Evolutionary conservation across 2,797 vertebrate species (phyloP), one percentile per base, ranked within the genome.

Genomic region (Octomys mimax): DNA sequence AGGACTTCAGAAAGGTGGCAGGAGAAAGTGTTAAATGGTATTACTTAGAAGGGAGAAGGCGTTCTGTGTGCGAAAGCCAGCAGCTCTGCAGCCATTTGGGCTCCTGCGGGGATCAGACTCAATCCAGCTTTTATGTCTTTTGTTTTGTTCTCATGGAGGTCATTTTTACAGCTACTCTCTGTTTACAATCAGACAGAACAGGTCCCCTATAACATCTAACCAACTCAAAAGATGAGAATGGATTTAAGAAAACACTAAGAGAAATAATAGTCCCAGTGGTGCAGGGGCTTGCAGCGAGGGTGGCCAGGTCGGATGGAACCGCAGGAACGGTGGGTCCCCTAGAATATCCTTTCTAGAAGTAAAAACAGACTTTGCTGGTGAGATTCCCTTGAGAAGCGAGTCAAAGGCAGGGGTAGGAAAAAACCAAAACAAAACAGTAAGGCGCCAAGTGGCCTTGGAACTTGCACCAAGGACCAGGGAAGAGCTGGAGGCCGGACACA

Each of bases 121-220:
- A 21, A 31, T 70, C 49, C 89, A 90, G 28, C 91, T 85, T 89
- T 91, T 68, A 52, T 18, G 49, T 66, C 77, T 3, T 52, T 14
- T 24, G 16, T 28, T 94, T 85, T 85, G 22, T 95, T 81, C 81
- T 71, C 49, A 64, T 64, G 52, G n/a, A 92, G 71, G 42, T 64
- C 75, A 84, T 92, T 94, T 87, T 92, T 85, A 87, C 22, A 39
- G 16, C 24, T 52, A 71, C 24, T 91, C 8, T 80, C 36, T 84
- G 46, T 91, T 95, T 92, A 80, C 24, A 79, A 68, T 81, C 24
- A 78, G 79, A 81, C 4, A 83, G 46, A 91, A 92, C 75, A 42
- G n/a, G 21, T 24, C 70, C 26, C 54, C 3, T 86, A 71, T 61
- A 91, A 73, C 78, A 70, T 33, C 9, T 49, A 93, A 71, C 36